Evolutionary conservation across 2,888 invertebrate species (phyloP), one percentile per base, ranked within the genome.

Genomic region (Drosophila rubida): DNA sequence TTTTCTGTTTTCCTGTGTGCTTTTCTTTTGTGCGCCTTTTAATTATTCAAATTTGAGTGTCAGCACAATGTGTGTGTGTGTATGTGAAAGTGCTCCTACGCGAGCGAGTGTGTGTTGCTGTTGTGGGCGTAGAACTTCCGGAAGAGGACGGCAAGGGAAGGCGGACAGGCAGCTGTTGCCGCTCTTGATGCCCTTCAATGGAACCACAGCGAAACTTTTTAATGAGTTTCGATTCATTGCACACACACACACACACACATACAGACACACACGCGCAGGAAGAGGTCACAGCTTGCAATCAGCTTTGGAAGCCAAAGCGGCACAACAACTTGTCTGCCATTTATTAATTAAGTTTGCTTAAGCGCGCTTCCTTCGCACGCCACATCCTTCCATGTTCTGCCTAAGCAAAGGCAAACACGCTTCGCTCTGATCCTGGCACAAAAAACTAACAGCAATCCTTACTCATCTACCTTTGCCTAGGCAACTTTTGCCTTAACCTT

Each of bases 211-310:
- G 67, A 69, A 84, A 84, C 73, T 87, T 88, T 88, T 84, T 88
- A 84, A 84, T 84, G 88, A 84, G 88, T 84, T 88, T 87, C 88
- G 82, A 88, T 87, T 88, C 88, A 88, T 87, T 87, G 74, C 86
- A 70, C 65, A 66, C 63, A 62, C 63, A 51, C 57, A 55, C 62
- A 64, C 50, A 30, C 42, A 27, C 48, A 41, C 14, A 44, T 7
- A 32, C 53, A 58, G 63, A 51, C 62, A 67, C 66, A 39, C 42
- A 39, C 19, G 32, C 7, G 41, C 11, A 70, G 68, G 61, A 74
- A 37, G 37, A 54, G 50, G 51, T 19, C 45, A 60, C 64, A 80
- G 74, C 69, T 57, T 76, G 69, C 69, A 86, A 75, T 64, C 65
- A 70, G 70, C n/a, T 32, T 32, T 32, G 32, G 32, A n/a, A n/a